Conservation (phyloP, 2,888 invertebrate species). For the Drosophila anomalipes region DNA sequence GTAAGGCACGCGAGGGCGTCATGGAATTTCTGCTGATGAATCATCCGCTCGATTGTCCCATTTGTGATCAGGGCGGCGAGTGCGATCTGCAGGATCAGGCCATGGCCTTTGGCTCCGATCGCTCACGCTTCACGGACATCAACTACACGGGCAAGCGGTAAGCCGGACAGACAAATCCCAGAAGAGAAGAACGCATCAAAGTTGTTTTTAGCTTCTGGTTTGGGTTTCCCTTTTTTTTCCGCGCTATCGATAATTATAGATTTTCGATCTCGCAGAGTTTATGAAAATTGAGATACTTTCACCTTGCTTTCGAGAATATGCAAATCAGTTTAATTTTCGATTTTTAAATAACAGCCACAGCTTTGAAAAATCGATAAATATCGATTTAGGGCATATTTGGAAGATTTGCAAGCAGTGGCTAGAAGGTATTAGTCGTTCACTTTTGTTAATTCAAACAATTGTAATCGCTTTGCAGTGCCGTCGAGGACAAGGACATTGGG, state of each 20-base stretch:
- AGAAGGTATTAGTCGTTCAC: neutral
- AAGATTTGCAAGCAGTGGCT: neutral
- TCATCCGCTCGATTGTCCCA: conserved; percentile 99
- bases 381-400: neutral
- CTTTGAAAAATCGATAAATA: neutral
- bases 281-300: neutral
- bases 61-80: conserved; percentile 99
- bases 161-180: neutral
- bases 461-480: conserved; percentile 88
- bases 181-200: neutral
- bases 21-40: conserved; percentile 99
- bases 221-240: neutral
- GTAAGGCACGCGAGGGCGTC: conserved; percentile 92
- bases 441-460: neutral
- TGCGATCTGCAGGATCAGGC: conserved; percentile 99
- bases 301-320: neutral
- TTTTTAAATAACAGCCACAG: neutral
- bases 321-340: neutral
- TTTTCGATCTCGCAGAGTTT: neutral
- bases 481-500: conserved; percentile 99
- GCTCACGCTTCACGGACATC: conserved; percentile 96
- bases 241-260: neutral
- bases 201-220: too few relatives aligned
- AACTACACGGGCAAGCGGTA: conserved; percentile 95
- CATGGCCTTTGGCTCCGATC: conserved; percentile 98